Percentiles rank a stretch among this genome's conserved stretches.
Evolutionary conservation across 2,113 vertebrate species (phyloP).

Genomic region (Corythoichthys haematopterus): DNA sequence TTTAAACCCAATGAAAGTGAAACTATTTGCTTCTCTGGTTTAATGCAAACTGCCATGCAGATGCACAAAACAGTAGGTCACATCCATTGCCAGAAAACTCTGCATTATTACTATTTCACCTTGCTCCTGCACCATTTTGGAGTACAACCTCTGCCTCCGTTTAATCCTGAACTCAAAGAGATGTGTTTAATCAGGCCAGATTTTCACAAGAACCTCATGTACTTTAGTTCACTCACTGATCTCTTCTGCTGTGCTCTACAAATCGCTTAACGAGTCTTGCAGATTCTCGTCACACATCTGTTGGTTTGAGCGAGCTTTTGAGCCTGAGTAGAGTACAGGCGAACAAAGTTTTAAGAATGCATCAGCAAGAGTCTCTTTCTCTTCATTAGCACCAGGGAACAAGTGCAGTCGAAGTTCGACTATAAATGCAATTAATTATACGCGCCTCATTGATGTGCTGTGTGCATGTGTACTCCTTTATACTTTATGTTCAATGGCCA

Average conservation of each 20-base stretch:
- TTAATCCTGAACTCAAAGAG: background rate
- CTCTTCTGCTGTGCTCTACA: background rate
- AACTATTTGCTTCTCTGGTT: conserved; percentile 15
- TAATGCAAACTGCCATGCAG: conserved; percentile 23
- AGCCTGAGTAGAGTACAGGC: background rate
- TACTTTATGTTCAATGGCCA: background rate
- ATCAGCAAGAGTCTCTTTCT: conserved; percentile 1
- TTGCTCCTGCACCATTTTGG: background rate
- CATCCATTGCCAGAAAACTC: conserved; percentile 4
- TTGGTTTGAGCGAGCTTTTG: conserved; percentile 5
- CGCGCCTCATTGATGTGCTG: background rate
- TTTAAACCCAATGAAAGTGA: background rate
- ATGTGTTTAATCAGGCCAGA: background rate
- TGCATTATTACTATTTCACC: background rate
- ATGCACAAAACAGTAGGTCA: conserved; percentile 5
- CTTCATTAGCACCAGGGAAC: conserved; percentile 16
- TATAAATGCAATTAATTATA: conserved; percentile 14
- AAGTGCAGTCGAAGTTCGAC: background rate
- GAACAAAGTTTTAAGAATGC: conserved; percentile 6
- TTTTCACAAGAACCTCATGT: background rate
- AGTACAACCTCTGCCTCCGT: background rate
- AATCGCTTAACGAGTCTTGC: background rate
- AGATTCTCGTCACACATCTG: background rate
- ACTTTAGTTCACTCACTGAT: background rate
- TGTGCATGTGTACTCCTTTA: background rate